Evolutionary conservation across 2,113 vertebrate genomes (phyloP).

Genomic region (Xerus inauris): DNA sequence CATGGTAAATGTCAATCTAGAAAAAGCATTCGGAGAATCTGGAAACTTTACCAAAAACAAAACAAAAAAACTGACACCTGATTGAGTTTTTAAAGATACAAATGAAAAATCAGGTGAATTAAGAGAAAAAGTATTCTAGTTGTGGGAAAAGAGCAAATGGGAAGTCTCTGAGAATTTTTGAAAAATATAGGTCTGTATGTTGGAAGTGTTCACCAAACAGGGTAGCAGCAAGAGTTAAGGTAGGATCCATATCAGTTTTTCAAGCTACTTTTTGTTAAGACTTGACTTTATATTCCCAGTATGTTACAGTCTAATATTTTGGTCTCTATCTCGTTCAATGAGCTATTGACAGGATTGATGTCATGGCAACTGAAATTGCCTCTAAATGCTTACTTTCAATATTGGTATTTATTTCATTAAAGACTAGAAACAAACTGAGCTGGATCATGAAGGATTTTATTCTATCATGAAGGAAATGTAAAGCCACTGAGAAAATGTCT

Average conservation of each 20-base stretch:
- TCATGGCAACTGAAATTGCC: neutral
- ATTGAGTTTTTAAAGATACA: neutral
- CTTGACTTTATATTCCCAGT: neutral
- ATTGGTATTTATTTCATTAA: conserved; percentile 27
- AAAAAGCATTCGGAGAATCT: neutral
- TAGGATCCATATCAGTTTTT: neutral
- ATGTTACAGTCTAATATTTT: neutral
- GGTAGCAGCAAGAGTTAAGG: neutral
- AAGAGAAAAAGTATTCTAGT: conserved; percentile 29
- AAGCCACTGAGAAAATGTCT: neutral
- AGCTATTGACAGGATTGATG: neutral
- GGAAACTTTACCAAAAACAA: neutral
- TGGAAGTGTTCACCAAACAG: neutral
- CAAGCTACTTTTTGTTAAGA: conserved; percentile 13
- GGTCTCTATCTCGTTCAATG: neutral
- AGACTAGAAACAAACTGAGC: conserved; percentile 37
- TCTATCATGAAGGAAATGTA: neutral
- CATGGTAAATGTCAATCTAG: neutral
- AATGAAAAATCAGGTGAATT: conserved; percentile 23
- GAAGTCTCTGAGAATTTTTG: neutral
- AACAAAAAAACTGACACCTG: neutral
- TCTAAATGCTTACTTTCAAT: neutral
- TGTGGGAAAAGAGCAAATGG: neutral
- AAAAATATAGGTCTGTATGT: neutral
- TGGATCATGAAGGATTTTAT: conserved; percentile 39